phyloP scores from a whole-genome alignment of 2,797 vertebrate genomes.

The Lagodon rhomboides region DNA sequence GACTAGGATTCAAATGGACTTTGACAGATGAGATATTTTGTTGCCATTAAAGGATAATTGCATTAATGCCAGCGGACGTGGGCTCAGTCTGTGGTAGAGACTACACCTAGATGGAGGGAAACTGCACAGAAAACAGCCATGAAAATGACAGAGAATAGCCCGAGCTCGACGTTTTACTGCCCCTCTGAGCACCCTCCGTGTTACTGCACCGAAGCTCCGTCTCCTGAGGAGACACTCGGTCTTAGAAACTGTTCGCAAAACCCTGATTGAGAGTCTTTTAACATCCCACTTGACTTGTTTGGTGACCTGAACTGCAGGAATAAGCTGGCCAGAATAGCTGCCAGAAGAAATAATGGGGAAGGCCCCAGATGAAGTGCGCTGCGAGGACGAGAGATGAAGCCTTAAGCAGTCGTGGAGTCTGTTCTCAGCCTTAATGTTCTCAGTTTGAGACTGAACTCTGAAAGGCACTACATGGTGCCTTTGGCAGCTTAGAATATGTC shows the following conservation, averaged over 20 bases:
- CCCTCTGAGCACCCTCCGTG: constrained; percentile 67
- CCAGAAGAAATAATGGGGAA: neutral
- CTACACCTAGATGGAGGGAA: constrained; percentile 13
- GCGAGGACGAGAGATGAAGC: constrained; percentile 1
- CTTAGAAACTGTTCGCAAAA: neutral
- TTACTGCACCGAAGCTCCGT: constrained; percentile 61
- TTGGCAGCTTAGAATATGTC: neutral
- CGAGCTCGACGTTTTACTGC: constrained; percentile 73
- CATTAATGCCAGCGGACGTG: constrained; percentile 46
- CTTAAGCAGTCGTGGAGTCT: neutral
- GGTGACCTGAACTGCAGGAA: neutral
- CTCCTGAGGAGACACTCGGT: neutral
- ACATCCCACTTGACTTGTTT: constrained; percentile 9
- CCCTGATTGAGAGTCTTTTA: neutral
- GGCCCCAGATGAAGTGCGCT: neutral
- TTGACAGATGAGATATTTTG: constrained; percentile 61
- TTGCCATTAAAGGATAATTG: constrained; percentile 52
- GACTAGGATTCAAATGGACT: constrained; percentile 37
- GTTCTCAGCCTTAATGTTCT: neutral
- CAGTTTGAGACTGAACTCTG: neutral
- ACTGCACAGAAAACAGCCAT: constrained; percentile 15
- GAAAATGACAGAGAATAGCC: constrained; percentile 27
- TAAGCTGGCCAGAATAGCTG: neutral
- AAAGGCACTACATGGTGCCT: neutral
- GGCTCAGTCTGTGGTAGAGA: constrained; percentile 36